Conservation (phyloP, 2,888 invertebrate genomes). For the Aplocera efformata region DNA sequence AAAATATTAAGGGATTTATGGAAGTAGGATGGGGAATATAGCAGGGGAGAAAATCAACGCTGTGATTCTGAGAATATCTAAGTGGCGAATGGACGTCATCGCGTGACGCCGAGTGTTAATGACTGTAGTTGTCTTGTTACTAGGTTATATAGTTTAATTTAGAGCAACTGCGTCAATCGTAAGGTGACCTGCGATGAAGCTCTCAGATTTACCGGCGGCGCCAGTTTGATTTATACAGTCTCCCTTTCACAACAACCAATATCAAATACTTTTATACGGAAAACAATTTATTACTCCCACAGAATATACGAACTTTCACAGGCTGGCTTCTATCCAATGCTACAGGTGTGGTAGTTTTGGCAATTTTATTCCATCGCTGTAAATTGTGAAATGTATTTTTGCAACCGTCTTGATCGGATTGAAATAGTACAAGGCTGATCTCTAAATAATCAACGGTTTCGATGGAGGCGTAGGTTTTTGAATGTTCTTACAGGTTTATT, state of each 20-base stretch:
- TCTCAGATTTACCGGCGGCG: slow-evolving; percentile 12
- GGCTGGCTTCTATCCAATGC: slow-evolving; percentile 55
- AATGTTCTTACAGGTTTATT: slow-evolving; percentile 25
- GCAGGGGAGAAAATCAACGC: no score
- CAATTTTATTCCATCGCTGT: slow-evolving; percentile 51
- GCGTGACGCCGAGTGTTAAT: slow-evolving; percentile 1
- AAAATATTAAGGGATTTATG: no score
- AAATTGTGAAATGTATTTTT: slow-evolving; percentile 58
- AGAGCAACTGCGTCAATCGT: background rate
- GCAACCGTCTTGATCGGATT: slow-evolving; percentile 48
- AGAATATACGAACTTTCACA: slow-evolving; percentile 21
- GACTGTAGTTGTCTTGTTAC: background rate
- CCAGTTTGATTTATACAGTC: slow-evolving; percentile 22
- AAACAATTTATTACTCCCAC: slow-evolving; percentile 25
- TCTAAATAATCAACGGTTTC: slow-evolving; percentile 56
- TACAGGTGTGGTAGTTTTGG: slow-evolving; percentile 57
- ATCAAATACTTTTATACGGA: slow-evolving; percentile 22
- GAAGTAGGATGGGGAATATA: no score
- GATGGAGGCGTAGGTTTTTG: slow-evolving; percentile 48
- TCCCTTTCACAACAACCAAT: slow-evolving; percentile 27
- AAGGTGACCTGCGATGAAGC: slow-evolving; percentile 10
- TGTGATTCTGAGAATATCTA: background rate
- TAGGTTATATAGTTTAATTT: background rate
- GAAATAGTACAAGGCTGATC: slow-evolving; percentile 67
- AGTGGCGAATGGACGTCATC: background rate